A percentile compares a stretch with the other conserved stretches of the same genome.
Evolutionary conservation across 2,113 vertebrate genomes (phyloP).

Genomic region (Gallinago jamesoni): DNA sequence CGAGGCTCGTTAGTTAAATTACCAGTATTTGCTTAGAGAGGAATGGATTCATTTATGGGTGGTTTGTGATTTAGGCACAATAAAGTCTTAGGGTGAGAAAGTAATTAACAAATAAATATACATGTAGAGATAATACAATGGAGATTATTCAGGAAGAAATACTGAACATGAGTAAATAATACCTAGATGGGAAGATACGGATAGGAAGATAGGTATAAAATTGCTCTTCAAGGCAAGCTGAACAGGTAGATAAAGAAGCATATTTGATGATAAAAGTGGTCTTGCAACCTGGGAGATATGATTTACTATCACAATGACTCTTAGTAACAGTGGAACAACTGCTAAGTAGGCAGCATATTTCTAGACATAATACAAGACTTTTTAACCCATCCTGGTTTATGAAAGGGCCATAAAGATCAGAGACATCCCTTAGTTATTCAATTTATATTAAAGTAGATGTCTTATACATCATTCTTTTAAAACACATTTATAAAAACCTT

Average conservation of each 20-base stretch:
- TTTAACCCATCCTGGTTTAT: not conserved
- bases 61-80: not conserved
- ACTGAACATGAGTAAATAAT: not conserved
- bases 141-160: not conserved
- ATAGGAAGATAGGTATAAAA: not conserved
- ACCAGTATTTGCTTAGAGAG: not conserved
- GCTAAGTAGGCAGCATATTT: not conserved
- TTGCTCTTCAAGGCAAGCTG: not conserved
- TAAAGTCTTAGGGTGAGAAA: not conserved
- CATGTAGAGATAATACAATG: not conserved
- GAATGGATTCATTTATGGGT: not conserved
- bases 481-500: not conserved
- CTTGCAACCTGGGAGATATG: not conserved
- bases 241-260: slow-evolving; percentile 1
- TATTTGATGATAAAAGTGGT: not conserved
- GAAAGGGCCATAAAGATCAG: not conserved
- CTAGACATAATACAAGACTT: not conserved
- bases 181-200: not conserved
- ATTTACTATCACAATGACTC: not conserved
- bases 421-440: not conserved
- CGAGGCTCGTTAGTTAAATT: not conserved
- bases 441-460: not conserved
- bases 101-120: not conserved
- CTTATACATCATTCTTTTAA: not conserved
- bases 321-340: not conserved